Conservation (phyloP, 1,140 invertebrate species). For the Oryctes rhinoceros region DNA sequence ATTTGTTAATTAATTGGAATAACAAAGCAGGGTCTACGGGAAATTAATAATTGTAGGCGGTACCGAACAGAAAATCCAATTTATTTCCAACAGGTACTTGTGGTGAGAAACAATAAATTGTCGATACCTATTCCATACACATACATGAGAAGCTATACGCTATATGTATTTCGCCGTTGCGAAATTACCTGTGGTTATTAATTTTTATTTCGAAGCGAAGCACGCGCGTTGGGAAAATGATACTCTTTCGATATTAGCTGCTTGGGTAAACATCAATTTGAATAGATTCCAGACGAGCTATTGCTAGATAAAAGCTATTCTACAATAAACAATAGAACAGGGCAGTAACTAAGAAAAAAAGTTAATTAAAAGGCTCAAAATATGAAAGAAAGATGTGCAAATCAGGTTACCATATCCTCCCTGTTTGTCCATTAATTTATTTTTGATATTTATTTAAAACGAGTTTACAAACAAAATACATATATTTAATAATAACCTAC, state of each 20-base stretch:
- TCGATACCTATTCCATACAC: not conserved
- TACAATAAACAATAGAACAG: too few species aligned
- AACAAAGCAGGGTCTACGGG: conserved; percentile 17
- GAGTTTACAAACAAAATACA: too few species aligned
- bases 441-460: too few species aligned
- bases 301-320: not conserved
- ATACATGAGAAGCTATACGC: not conserved
- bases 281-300: not conserved
- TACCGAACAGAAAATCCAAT: conserved; percentile 14
- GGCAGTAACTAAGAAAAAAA: too few species aligned
- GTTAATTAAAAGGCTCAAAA: too few species aligned
- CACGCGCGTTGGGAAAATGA: not conserved
- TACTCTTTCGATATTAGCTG: not conserved
- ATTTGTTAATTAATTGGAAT: conserved; percentile 34
- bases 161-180: not conserved
- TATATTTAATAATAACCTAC: too few species aligned
- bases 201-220: not conserved
- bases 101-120: conserved; percentile 11
- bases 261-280: not conserved
- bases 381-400: too few species aligned
- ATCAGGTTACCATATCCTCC: too few species aligned
- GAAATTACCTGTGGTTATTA: conserved; percentile 4
- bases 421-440: too few species aligned
- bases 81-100: not conserved
- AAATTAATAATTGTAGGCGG: conserved; percentile 18